Evolutionary conservation across 37 sponge, comb jelly and placozoan species (phyloP), one percentile per base, ranked within the genome.

Genomic region (Mnemiopsis leidyi): DNA sequence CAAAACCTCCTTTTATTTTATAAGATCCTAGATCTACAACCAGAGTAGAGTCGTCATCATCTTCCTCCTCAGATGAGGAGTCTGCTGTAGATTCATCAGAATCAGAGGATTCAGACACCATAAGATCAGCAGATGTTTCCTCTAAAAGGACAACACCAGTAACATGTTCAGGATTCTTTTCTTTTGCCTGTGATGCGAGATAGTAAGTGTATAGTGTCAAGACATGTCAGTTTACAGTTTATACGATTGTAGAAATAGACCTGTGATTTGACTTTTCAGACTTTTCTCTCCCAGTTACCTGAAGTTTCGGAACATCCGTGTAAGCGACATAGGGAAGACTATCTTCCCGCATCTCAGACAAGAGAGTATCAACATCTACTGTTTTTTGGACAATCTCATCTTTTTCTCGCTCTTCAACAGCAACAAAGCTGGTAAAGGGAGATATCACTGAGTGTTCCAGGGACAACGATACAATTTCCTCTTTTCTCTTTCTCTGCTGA

Each of bases 351-450:
- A 97, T 96, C 76, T 94, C 93, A 31, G 83, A 40, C 36, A 98
- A 95, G 71, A 98, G 95, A 40, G 96, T 95, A 26, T 95, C 95
- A 40, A 98, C 96, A 39, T 93, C 77, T 26, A 96, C 96, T 0
- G 97, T 97, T 37, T 76, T 93, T 38, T 77, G 30, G 1, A 16
- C 29, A 0, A 40, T 23, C 48, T 40, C 39, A 18, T 1, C 96
- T 95, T 96, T 94, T 26, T 95, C 96, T 92, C 99, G 94, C 93
- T 95, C 94, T 39, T 98, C 99, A 68, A 98, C 96, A 32, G 99
- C 99, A 0, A 98, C 96, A 94, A 98, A 98, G 93, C 99, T 98
- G 69, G 99, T 98, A 94, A 96, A 98, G 94, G 92, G 73, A 18
- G 61, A 82, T 21, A 85, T 35, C 20, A 85, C 90, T 39, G 61